Evolutionary conservation across 2,113 vertebrate genomes (phyloP), one percentile per base, ranked within the genome.

Genomic region (Thamnaconus septentrionalis): DNA sequence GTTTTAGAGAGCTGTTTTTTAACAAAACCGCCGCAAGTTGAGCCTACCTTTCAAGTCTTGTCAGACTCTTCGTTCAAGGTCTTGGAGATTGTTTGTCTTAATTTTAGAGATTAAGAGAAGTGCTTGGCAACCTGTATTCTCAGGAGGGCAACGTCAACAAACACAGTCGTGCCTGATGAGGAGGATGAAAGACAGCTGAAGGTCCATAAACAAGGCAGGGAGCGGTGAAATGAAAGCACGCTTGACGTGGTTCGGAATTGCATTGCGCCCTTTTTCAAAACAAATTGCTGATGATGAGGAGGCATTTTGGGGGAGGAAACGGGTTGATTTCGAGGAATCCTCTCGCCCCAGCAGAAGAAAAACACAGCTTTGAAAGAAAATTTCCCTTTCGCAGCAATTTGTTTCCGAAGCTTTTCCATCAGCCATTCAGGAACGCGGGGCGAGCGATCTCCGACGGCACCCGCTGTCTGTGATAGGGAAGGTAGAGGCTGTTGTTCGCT

Each of bases 101-200:
- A 31, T 31, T 31, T 31, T 31, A 31, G 18, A 31, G 18, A 31
- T 31, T 31, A 31, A 31, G 18, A 31, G 18, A 31, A 31, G 18
- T 31, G 18, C 60, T 58, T 75, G 62, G 75, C 63, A 73, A 71
- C 61, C 69, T 43, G 9, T 56, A 64, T 50, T 69, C 76, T 80
- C 78, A 52, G 76, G 76, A 68, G 5, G 79, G 63, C 80, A 66
- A 85, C 73, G 54, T 67, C 49, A 73, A 82, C 74, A 82, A 83
- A 83, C 72, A 76, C 49, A 53, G 54, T 11, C 67, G 39, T 76
- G 66, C 59, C 59, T 73, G 81, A 79, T 50, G 59, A 11, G 3
- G 41, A 56, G 64, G 31, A 52, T 72, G 76, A 73, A 73, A 73
- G 69, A 78, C 58, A 74, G 66, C 71, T 59, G 61, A 59, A 51